Evolutionary conservation across 2,888 invertebrate species (phyloP).

Genomic region (Malthinus flaveolus): DNA sequence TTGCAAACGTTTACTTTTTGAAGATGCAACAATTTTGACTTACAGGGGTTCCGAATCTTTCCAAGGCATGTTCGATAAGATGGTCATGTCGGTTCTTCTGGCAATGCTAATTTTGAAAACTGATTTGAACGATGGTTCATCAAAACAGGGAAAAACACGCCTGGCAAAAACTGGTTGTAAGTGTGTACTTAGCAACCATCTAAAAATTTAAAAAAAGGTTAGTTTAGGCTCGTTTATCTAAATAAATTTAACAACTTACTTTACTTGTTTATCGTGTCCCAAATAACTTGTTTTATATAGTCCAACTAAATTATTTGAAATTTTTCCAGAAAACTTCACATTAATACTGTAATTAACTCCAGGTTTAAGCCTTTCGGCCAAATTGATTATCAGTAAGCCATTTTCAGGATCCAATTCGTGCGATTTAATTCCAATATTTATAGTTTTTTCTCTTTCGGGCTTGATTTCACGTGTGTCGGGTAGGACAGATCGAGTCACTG

Average conservation of each 20-base stretch:
- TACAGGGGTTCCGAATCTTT: slow-evolving; percentile 59
- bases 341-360: slow-evolving; percentile 61
- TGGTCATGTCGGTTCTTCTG: slow-evolving; percentile 64
- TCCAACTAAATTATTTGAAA: slow-evolving; percentile 66
- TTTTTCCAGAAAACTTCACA: slow-evolving; percentile 59
- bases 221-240: not conserved
- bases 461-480: too few relatives aligned
- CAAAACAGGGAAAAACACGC: slow-evolving; percentile 75
- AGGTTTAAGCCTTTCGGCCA: slow-evolving; percentile 48
- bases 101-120: slow-evolving; percentile 74
- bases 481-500: too few relatives aligned
- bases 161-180: slow-evolving; percentile 69
- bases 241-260: slow-evolving; percentile 46
- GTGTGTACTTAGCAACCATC: slow-evolving; percentile 66
- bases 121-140: slow-evolving; percentile 77
- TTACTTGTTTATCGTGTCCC: slow-evolving; percentile 51
- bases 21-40: slow-evolving; percentile 41
- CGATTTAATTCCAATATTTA: slow-evolving; percentile 31
- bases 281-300: slow-evolving; percentile 70
- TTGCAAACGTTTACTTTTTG: slow-evolving; percentile 9
- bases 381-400: slow-evolving; percentile 23
- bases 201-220: slow-evolving; percentile 43
- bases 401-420: slow-evolving; percentile 43
- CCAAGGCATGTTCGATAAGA: slow-evolving; percentile 73
- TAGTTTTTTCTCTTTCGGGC: too few relatives aligned